Evolutionary conservation across 2,888 invertebrate genomes (phyloP), one percentile per base, ranked within the genome.

Genomic region (Ryuthela nishihirai): DNA sequence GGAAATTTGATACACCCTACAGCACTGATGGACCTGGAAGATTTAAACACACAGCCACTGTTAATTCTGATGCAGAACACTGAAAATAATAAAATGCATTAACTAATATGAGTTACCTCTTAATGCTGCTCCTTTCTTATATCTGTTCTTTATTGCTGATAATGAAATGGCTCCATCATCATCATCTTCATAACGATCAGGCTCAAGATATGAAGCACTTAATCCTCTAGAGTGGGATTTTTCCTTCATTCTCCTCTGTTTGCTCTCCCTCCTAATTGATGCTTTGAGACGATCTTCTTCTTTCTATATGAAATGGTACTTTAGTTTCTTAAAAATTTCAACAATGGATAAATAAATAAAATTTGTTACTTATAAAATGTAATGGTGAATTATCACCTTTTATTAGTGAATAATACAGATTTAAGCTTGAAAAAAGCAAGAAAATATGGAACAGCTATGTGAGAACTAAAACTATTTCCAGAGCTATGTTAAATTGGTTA

Each of bases 271-370:
- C 10, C 90, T 83, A 78, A 90, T 85, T 0, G 92, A 87, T 47
- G 95, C 92, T 36, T 91, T 82, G 9, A 99, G 75, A 72, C 90
- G 87, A 76, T 98, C 97, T 75, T 99, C 98, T 72, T 98, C 99
- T 84, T 94, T 94, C 85, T 90, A 70, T 20, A 59, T 18, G 35
- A 38, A 36, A n/a, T n/a, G n/a, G n/a, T n/a, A n/a, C n/a, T n/a
- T n/a, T n/a, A n/a, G n/a, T n/a, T n/a, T n/a, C n/a, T n/a, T n/a
- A n/a, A n/a, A n/a, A n/a, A n/a, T n/a, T n/a, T n/a, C n/a, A n/a
- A n/a, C n/a, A n/a, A n/a, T n/a, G n/a, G n/a, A n/a, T n/a, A n/a
- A n/a, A n/a, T n/a, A n/a, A n/a, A n/a, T n/a, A n/a, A n/a, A n/a
- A n/a, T n/a, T n/a, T n/a, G n/a, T n/a, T n/a, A n/a, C n/a, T n/a